Conservation (phyloP, 2,113 vertebrate genomes). For the Sapayoa aenigma region DNA sequence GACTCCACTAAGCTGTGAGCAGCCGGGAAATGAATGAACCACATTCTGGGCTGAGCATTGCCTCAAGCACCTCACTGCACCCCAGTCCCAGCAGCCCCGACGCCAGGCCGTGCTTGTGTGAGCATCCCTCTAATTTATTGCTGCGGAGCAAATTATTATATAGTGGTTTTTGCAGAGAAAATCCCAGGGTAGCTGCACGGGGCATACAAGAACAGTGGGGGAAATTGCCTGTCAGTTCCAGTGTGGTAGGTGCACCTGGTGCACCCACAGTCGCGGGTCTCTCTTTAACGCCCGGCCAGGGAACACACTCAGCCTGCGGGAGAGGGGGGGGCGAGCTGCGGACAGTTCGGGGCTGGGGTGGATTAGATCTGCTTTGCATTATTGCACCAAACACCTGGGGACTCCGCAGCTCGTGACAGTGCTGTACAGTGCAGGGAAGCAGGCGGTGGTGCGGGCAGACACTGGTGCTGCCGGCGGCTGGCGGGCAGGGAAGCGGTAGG, state of each 20-base stretch:
- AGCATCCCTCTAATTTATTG: conserved; percentile 23
- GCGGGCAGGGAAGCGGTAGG: neutral
- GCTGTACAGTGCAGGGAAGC: neutral
- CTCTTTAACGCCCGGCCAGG: neutral
- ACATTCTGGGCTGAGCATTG: neutral
- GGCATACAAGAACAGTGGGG: neutral
- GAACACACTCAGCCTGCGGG: rapidly evolving
- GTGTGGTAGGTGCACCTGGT: rapidly evolving
- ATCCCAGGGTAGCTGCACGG: neutral
- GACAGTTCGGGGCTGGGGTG: neutral
- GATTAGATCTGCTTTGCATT: conserved; percentile 32
- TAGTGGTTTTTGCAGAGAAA: neutral
- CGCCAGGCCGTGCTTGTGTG: rapidly evolving
- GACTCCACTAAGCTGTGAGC: neutral
- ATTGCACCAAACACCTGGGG: conserved; percentile 20
- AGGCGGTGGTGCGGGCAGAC: neutral
- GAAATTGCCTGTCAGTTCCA: neutral
- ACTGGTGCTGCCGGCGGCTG: neutral
- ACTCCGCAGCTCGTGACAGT: neutral
- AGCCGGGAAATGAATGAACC: neutral
- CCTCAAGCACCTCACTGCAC: neutral
- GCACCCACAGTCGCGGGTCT: neutral
- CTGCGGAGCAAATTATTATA: neutral
- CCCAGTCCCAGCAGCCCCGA: neutral
- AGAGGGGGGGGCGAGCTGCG: neutral